Percentiles rank a stretch among this genome's conserved stretches.
These are phyloP conservation scores for Dipodomys merriami DNA, from an alignment of 2,113 vertebrate genomes.

Conservation along the genomic window DNA sequence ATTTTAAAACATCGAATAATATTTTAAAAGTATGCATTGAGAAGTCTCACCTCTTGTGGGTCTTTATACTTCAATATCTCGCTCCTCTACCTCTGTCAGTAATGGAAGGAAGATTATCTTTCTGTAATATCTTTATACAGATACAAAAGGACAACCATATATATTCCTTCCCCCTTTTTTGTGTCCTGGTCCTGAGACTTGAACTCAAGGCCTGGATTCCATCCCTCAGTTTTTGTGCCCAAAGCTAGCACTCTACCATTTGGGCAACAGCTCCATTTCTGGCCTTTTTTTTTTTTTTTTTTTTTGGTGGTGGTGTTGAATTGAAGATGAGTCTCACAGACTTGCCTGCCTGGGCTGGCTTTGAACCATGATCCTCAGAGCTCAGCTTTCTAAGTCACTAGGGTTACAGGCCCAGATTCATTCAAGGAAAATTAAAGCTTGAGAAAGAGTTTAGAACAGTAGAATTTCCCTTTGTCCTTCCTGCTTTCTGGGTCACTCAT, in stretches of 20 bases:
- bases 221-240: neutral
- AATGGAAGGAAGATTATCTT: neutral
- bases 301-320: no score
- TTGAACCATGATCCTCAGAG: no score
- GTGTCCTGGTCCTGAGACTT: no score
- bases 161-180: neutral
- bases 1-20: neutral
- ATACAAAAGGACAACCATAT: neutral
- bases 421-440: neutral
- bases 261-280: no score
- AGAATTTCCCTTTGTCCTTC: neutral
- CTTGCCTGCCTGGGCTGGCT: no score
- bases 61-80: neutral
- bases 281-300: no score
- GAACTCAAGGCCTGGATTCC: neutral
- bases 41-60: neutral
- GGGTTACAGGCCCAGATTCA: neutral
- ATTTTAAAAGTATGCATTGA: neutral
- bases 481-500: neutral
- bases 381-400: no score
- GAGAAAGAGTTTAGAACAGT: neutral
- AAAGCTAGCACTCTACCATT: no score
- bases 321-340: no score
- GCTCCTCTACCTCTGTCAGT: neutral
- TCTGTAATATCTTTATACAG: neutral